Evolutionary conservation across 2,888 invertebrate genomes (phyloP), one percentile per base, ranked within the genome.

Genomic region (Cosmia trapezina): DNA sequence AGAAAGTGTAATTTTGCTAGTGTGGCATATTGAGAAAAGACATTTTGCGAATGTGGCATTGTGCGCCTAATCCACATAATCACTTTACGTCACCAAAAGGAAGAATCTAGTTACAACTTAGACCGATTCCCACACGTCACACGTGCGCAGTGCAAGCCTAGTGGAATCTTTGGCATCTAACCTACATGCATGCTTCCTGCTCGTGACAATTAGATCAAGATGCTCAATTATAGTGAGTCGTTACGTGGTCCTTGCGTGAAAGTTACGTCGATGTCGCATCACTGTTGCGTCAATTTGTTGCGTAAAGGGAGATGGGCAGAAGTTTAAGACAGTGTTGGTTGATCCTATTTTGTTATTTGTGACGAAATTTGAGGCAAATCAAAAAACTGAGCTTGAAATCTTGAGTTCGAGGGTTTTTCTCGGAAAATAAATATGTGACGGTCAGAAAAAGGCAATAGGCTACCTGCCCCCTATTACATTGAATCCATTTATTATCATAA

Each of bases 201-300:
- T 71, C n/a, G 22, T 64, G 67, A 71, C 78, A 84, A 83, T 77
- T 77, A 71, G 81, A 83, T 83, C 77, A 64, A 73, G 73, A 77
- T 43, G 67, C 60, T 64, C 61, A 70, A 74, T 83, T 67, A 82
- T 60, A 60, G 56, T 28, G 70, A 63, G 11, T 61, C 41, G 64
- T 83, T 84, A 83, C 82, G 78, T 72, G 53, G 54, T 59, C 33
- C 60, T 83, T 83, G 61, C 81, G 80, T 80, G 75, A 70, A 76
- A 60, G 81, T 83, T 82, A 83, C 72, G 83, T 68, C 73, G 73
- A 83, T 60, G 81, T 71, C 70, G n/a, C 76, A 66, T 82, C 75
- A 68, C 54, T 65, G 51, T 81, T 81, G 63, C 83, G 51, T 80
- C 80, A 73, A 74, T 67, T 61, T 63, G 22, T 37, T 45, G n/a